These are phyloP conservation scores for Cichladusa arquata DNA, from an alignment of 2,113 vertebrate species.

Conservation along the genomic window DNA sequence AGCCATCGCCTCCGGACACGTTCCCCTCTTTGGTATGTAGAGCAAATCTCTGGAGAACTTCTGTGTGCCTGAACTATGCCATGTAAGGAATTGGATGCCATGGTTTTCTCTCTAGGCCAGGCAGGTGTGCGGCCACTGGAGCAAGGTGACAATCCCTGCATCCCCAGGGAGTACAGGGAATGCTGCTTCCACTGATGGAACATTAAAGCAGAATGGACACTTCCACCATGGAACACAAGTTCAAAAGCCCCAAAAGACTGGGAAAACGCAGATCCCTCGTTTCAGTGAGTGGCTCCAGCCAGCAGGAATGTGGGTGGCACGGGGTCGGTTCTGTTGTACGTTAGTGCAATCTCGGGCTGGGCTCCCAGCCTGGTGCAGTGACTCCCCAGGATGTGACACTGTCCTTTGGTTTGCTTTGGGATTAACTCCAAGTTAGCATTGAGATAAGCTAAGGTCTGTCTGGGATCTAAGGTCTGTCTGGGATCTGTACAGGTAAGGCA, in stretches of 20 bases:
- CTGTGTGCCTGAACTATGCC: not conserved
- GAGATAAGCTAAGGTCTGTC: slow-evolving; percentile 67
- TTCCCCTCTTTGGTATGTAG: slow-evolving; percentile 62
- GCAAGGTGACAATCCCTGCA: not conserved
- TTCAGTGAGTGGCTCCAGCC: slow-evolving; percentile 48
- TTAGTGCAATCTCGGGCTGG: slow-evolving; percentile 87
- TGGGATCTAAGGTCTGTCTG: slow-evolving; percentile 47
- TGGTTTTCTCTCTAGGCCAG: not conserved
- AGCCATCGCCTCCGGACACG: not conserved
- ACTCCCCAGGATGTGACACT: slow-evolving; percentile 13
- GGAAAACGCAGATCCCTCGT: slow-evolving; percentile 12
- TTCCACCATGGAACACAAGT: not conserved
- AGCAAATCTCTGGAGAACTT: slow-evolving; percentile 29
- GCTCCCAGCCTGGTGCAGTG: slow-evolving; percentile 17
- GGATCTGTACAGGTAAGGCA: slow-evolving; percentile 80
- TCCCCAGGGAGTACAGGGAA: not conserved
- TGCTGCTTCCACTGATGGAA: not conserved
- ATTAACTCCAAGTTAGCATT: slow-evolving; percentile 53
- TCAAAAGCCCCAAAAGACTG: not conserved
- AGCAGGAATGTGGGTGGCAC: slow-evolving; percentile 55
- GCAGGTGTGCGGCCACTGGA: not conserved
- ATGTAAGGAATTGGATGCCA: not conserved
- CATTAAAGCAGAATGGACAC: not conserved
- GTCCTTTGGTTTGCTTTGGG: slow-evolving; percentile 81
- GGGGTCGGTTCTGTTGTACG: slow-evolving; percentile 41